Evolutionary conservation across 2,113 vertebrate species (phyloP).

Genomic region (Mesoclemmys tuberculata): DNA sequence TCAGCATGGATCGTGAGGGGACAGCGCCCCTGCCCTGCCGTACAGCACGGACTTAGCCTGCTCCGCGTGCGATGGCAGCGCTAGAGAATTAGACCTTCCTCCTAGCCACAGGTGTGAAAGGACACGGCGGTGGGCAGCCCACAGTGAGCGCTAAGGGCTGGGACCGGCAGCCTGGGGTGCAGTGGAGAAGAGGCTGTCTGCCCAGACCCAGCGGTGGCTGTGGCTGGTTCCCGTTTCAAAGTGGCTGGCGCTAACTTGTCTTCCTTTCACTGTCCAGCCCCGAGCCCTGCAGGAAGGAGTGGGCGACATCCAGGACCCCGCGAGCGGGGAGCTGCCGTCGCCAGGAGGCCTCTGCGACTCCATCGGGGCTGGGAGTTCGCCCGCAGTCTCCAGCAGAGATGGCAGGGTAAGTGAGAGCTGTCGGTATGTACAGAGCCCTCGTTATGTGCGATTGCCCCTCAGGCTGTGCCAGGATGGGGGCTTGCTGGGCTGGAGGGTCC

Average conservation of each 20-base stretch:
- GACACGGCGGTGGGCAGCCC: not conserved
- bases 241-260: not conserved
- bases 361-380: not conserved
- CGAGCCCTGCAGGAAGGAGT: not conserved
- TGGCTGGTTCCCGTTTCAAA: not conserved
- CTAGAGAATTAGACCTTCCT: not conserved
- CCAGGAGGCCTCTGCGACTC: not conserved
- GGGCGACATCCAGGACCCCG: not conserved
- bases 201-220: not conserved
- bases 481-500: not conserved
- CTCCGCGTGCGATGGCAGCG: not conserved
- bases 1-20: not conserved
- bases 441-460: not conserved
- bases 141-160: not conserved
- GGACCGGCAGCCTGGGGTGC: not conserved
- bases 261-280: not conserved
- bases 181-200: not conserved
- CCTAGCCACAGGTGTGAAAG: not conserved
- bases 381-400: not conserved
- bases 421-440: not conserved
- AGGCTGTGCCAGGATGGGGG: not conserved
- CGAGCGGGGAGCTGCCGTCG: not conserved
- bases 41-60: not conserved
- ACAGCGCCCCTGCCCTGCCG: not conserved
- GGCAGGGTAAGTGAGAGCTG: not conserved